Evolutionary conservation across 1,140 invertebrate genomes (phyloP), one percentile per base, ranked within the genome.

Genomic region (Pseudoatta argentina): DNA sequence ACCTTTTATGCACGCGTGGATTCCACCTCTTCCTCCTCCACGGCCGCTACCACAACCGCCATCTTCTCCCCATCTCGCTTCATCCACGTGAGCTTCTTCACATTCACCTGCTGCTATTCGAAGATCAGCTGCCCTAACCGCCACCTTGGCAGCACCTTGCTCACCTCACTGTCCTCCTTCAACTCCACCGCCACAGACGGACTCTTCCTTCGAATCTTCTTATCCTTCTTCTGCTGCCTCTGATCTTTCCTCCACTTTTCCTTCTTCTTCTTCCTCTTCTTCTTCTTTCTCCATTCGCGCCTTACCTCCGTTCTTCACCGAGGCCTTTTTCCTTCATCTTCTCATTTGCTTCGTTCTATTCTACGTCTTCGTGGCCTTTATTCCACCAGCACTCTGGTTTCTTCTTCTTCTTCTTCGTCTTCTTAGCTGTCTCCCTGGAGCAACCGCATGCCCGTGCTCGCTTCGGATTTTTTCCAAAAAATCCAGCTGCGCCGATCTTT

Each of bases 51-150:
- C 89, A 86, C 88, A 85, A 88, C 89, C 82, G 86, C 86, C 78
- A 69, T 75, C 86, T 34, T 59, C 86, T 39, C 51, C 57, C 67
- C 61, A 21, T 90, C 88, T 89, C 89, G 86, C 86, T 87, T 55
- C 59, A 72, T 89, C 88, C 61, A 77, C 81, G 73, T 77, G 79
- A 87, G 86, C 92, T 93, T 92, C 93, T 92, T 91, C 91, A 87
- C 93, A 94, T 93, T 93, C 94, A 94, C 94, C 94, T 94, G 94
- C 94, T 94, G 93, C 93, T 92, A 92, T 93, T 92, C 92, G 91
- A 90, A 93, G 93, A 94, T 94, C 94, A 94, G 94, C 94, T 94
- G 94, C 93, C 93, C 86, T 92, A 93, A 94, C 93, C 93, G 94
- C 93, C 93, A 93, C 93, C 93, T 93, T 93, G 91, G 92, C 91